Evolutionary conservation across 2,113 vertebrate genomes (phyloP), one percentile per base, ranked within the genome.

Genomic region (Myotis yumanensis): DNA sequence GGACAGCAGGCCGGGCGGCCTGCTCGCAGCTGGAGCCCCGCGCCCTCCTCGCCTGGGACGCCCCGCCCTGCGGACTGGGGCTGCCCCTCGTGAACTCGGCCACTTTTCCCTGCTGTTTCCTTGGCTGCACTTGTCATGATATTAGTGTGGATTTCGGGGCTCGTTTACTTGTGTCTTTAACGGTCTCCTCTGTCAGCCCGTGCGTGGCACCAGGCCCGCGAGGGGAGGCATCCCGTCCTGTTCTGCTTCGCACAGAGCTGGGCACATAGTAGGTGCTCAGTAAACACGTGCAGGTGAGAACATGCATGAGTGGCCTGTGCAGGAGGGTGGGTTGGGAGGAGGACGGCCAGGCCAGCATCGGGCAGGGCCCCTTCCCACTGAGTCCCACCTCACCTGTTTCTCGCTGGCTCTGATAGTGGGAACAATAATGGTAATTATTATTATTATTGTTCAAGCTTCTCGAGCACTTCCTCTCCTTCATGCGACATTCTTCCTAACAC

Each of bases 331-430:
- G 57, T 1, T 59, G 23, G 57, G 57, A 14, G 46, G 1, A 0
- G 0, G 2, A 3, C 0, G 30, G 5, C 23, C 3, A 10, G 43
- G 57, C 7, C 8, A 9, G 17, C 0, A 0, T 35, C 43, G 11
- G 23, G 71, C 16, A 8, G 22, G 86, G 30, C 46, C 22, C 77
- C 22, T 22, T 11, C 69, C 2, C 14, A 0, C n/a, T 11, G 15
- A 16, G 1, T 17, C n/a, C 80, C 4, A 0, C 37, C 37, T 46
- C 7, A 3, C 16, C 11, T 23, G 37, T 2, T 48, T 46, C 77
- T 40, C 14, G 23, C 69, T 35, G 79, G 11, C 25, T 3, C 64
- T 20, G 20, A 57, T n/a, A 14, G 12, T 37, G 25, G 25, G 35
- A 9, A 28, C n/a, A 6, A 48, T 46, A 6, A 23, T 22, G 18